A percentile compares a stretch with the other conserved stretches of the same genome.
phyloP scores from a whole-genome alignment of 2,113 vertebrate genomes.

The Bathybates hornii region DNA sequence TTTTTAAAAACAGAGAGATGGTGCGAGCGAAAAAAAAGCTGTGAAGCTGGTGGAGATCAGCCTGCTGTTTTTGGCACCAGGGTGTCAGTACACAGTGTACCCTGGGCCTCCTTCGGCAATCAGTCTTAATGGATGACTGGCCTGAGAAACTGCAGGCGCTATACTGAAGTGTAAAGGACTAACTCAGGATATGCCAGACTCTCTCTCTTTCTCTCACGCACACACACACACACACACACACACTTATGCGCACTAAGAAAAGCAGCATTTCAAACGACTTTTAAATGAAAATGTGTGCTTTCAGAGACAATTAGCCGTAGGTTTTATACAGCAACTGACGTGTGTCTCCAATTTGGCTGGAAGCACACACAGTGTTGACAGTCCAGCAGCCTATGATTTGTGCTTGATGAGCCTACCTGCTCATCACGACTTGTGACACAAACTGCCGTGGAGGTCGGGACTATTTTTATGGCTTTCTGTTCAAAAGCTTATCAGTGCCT shows the following conservation, averaged over 20 bases:
- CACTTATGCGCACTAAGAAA: neutral
- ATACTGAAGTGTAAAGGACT: slow-evolving; percentile 1
- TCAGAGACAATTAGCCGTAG: neutral
- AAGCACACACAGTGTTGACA: neutral
- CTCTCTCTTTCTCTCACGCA: neutral
- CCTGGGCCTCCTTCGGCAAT: slow-evolving; percentile 15
- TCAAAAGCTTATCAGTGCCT: neutral
- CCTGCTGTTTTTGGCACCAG: slow-evolving; percentile 11
- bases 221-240: neutral
- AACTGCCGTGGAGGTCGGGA: neutral
- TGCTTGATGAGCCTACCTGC: neutral
- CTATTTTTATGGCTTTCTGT: neutral
- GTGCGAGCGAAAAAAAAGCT: neutral
- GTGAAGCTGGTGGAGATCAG: neutral
- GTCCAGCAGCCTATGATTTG: neutral
- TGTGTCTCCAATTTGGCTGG: neutral
- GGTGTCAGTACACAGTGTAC: slow-evolving; percentile 10
- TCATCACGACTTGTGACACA: neutral
- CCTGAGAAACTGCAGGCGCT: slow-evolving; percentile 15
- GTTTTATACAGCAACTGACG: neutral
- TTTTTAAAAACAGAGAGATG: neutral
- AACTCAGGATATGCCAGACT: neutral
- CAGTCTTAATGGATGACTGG: slow-evolving; percentile 42
- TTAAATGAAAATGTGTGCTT: neutral
- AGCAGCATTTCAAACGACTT: neutral